Percentiles rank a stretch among this genome's conserved stretches.
phyloP scores from a whole-genome alignment of 2,888 invertebrate species.

The Lithophane socia region DNA sequence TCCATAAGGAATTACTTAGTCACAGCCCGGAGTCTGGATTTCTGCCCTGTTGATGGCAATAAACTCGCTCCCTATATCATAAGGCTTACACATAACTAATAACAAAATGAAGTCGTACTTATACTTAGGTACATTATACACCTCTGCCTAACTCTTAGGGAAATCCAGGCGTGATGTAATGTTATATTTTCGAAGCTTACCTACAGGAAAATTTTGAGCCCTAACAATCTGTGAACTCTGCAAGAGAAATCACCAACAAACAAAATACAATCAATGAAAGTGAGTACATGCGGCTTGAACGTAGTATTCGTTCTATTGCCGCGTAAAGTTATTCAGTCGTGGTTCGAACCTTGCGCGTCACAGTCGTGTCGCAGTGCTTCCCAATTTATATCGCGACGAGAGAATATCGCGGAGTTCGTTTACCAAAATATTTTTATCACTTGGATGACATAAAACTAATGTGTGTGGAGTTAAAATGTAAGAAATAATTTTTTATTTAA shows the following conservation, averaged over 20 bases:
- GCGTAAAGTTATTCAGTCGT: constrained; percentile 44
- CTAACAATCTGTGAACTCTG: not conserved
- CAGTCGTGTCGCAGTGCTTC: constrained; percentile 31
- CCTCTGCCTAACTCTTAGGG: too few species aligned
- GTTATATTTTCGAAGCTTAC: too few species aligned
- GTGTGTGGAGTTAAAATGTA: constrained; percentile 50
- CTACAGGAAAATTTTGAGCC: not conserved
- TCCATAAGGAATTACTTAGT: too few species aligned
- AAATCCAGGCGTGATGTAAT: too few species aligned
- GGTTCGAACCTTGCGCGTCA: constrained; percentile 10
- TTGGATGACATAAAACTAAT: constrained; percentile 33
- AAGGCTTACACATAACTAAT: too few species aligned
- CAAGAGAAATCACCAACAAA: constrained; percentile 27
- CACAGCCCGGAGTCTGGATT: too few species aligned
- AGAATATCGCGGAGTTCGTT: constrained; percentile 56
- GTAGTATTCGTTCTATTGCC: not conserved
- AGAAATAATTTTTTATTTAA: constrained; percentile 25
- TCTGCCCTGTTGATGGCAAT: too few species aligned
- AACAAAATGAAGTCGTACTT: too few species aligned
- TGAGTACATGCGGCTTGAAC: constrained; percentile 16
- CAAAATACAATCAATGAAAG: constrained; percentile 43
- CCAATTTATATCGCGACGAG: constrained; percentile 48
- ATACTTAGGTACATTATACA: too few species aligned
- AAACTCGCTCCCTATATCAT: too few species aligned
- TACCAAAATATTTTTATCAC: constrained; percentile 8